Evolutionary conservation across 2,113 vertebrate genomes (phyloP).

Genomic region (Pandion haliaetus): DNA sequence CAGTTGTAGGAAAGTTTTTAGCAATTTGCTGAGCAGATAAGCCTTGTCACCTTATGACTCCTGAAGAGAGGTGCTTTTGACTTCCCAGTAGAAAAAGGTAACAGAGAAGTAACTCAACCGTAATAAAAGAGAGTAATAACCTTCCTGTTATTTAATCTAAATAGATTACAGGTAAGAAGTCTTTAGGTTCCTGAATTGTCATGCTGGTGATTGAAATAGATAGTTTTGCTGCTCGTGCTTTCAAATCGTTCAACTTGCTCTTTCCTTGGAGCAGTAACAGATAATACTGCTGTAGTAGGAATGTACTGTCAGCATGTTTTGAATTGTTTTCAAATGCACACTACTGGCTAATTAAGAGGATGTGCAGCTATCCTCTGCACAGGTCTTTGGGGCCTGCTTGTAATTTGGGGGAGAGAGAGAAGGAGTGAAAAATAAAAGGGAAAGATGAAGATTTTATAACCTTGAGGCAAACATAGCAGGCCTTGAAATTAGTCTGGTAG

Average conservation of each 20-base stretch:
- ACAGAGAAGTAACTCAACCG: background rate
- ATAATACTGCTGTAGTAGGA: background rate
- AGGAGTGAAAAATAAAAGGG: background rate
- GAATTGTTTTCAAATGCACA: background rate
- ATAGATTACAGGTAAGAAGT: background rate
- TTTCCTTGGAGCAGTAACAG: background rate
- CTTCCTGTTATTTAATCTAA: background rate
- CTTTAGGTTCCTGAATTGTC: background rate
- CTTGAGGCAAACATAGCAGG: background rate
- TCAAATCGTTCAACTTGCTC: background rate
- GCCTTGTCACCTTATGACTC: background rate
- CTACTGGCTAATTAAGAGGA: background rate
- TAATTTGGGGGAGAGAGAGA: background rate
- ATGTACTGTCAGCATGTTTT: background rate
- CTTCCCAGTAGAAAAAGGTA: background rate
- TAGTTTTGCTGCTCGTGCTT: background rate
- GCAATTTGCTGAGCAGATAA: background rate
- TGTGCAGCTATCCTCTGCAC: background rate
- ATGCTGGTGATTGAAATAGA: background rate
- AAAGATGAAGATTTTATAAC: background rate
- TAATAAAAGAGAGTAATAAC: background rate
- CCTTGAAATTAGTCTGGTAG: background rate
- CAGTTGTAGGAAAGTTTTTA: background rate
- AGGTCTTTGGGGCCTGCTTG: background rate
- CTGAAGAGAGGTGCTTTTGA: background rate